phyloP scores from a whole-genome alignment of 2,113 vertebrate genomes.

The Xiphias gladius region DNA sequence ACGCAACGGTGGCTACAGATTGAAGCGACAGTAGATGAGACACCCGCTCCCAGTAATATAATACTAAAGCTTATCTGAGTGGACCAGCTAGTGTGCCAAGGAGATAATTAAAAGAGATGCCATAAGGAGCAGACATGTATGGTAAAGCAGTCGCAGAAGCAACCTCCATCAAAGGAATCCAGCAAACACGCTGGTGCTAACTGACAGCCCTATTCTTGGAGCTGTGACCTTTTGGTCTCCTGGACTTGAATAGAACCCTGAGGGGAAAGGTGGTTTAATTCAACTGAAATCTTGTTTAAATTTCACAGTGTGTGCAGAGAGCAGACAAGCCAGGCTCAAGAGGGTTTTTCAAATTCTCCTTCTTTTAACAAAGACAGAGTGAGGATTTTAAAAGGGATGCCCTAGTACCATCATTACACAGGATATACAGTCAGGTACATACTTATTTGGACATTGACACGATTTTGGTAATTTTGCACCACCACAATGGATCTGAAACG shows the following conservation, averaged over 20 bases:
- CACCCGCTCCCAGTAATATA: conserved; percentile 62
- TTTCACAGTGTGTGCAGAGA: conserved; percentile 33
- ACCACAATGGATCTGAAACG: too few relatives aligned
- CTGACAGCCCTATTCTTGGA: conserved; percentile 74
- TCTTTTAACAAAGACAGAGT: conserved; percentile 14
- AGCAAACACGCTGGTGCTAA: conserved; percentile 64
- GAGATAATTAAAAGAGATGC: conserved; percentile 76
- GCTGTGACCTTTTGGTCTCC: conserved; percentile 68
- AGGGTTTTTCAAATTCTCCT: not conserved
- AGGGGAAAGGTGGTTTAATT: conserved; percentile 66
- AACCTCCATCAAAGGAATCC: conserved; percentile 62
- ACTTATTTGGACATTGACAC: too few relatives aligned
- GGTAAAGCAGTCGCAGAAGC: conserved; percentile 43
- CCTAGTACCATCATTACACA: not conserved
- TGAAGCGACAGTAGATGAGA: conserved; percentile 68
- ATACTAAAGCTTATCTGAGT: conserved; percentile 74
- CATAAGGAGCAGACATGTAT: conserved; percentile 55
- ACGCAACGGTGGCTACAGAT: conserved; percentile 54
- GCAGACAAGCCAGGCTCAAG: not conserved
- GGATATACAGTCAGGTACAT: too few relatives aligned
- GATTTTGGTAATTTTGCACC: too few relatives aligned
- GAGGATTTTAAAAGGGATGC: conserved; percentile 3
- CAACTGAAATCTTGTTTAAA: conserved; percentile 64
- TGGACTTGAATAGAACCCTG: conserved; percentile 63
- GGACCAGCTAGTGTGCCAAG: conserved; percentile 65